Percentiles rank a stretch among this genome's conserved stretches.
Evolutionary conservation across 2,888 invertebrate species (phyloP).

Genomic region (Sarcophaga rosellei): DNA sequence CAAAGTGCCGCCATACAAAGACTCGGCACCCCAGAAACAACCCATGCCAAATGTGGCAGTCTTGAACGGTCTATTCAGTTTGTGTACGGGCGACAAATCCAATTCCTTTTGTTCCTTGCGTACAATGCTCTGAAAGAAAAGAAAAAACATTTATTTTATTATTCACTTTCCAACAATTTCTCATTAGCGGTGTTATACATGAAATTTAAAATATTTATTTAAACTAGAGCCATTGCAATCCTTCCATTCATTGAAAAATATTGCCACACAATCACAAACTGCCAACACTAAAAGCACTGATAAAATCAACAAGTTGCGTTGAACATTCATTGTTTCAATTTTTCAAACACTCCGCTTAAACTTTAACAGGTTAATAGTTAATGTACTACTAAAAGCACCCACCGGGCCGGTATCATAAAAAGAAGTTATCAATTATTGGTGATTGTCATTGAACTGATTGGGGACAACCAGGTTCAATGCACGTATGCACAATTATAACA

Average conservation of each 20-base stretch:
- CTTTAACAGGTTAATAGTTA: neutral
- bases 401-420: neutral
- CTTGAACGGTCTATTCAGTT: slow-evolving; percentile 75
- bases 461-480: slow-evolving; percentile 44
- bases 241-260: slow-evolving; percentile 47
- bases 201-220: slow-evolving; percentile 50
- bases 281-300: neutral
- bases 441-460: slow-evolving; percentile 5
- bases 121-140: slow-evolving; percentile 76
- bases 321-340: slow-evolving; percentile 30
- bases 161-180: neutral
- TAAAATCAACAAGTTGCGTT: slow-evolving; percentile 33
- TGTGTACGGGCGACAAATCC: slow-evolving; percentile 76
- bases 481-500: slow-evolving; percentile 21
- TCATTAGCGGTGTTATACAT: slow-evolving; percentile 28
- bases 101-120: slow-evolving; percentile 79
- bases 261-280: slow-evolving; percentile 26
- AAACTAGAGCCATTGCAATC: slow-evolving; percentile 48
- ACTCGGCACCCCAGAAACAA: slow-evolving; percentile 96
- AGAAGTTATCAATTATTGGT: slow-evolving; percentile 24
- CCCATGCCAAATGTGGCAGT: slow-evolving; percentile 95
- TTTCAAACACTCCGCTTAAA: neutral
- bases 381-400: neutral
- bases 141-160: neutral
- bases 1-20: slow-evolving; percentile 86